Base-by-base conservation (phyloP, 1,140 invertebrate species). In the Phenacoccus solenopsis region DNA sequence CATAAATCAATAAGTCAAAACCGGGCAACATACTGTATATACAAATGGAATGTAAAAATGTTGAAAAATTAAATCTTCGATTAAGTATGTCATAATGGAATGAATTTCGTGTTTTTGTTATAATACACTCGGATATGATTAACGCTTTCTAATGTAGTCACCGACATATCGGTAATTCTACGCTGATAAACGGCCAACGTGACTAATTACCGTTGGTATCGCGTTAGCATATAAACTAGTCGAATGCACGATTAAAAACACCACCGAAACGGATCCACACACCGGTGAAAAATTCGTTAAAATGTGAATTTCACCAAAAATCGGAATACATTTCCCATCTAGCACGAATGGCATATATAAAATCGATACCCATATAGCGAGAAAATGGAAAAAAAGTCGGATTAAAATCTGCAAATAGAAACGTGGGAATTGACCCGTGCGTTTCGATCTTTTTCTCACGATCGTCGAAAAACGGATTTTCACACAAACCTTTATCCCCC, bases 401-500 rank as follows among this genome's bases (percentile, higher is more conserved):
- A 2, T 10, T n/a, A 16, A 49, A 49, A 49, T 49, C 30, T 13
- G 20, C 38, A 49, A 9, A 49, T 16, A 32, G 30, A 3, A 16
- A n/a, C 59, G 59, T 64, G 59, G 59, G 59, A 64, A 64, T 64
- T 64, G 59, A 24, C 59, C 59, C 59, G 25, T 64, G 59, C 25
- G 21, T 64, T 27, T 24, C 21, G 4, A 3, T 4, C 4, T 24
- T 16, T 64, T 64, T 64, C 59, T 64, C 59, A 64, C 59, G 59
- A 64, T 64, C 32, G n/a, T n/a, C 38, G 59, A 64, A 64, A 64
- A 64, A 64, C 59, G 59, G 59, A 64, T 64, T 64, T 64, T 64
- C 59, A 64, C 59, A 64, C 59, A 64, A 64, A 64, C 59, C 59
- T 64, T 64, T 64, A 27, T 64, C 59, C 59, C 59, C 59, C 20